These are phyloP conservation scores for Drosophila recens DNA, from an alignment of 2,888 invertebrate genomes.

Conservation along the genomic window DNA sequence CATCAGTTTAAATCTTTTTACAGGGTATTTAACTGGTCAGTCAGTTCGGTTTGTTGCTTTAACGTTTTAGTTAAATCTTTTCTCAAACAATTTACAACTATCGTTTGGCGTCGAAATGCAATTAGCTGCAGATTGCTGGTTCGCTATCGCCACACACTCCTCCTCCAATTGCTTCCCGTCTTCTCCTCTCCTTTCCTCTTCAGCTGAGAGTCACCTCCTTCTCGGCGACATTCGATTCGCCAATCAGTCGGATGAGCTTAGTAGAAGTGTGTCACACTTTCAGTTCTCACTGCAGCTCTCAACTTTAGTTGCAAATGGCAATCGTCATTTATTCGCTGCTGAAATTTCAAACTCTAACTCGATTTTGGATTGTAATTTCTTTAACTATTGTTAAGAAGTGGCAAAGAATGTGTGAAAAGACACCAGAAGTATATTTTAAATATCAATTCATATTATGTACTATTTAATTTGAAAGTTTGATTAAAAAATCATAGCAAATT, in stretches of 20 bases:
- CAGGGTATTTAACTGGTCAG: constrained; percentile 20
- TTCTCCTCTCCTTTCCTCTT: background rate
- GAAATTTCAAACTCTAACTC: background rate
- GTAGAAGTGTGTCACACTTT: constrained; percentile 19
- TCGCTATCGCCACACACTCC: constrained; percentile 30
- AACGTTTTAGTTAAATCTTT: constrained; percentile 55
- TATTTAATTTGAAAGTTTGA: too few relatives aligned
- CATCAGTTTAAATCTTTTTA: background rate
- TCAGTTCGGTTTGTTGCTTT: background rate
- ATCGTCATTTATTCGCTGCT: background rate
- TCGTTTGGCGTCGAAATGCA: constrained; percentile 58
- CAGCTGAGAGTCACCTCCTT: constrained; percentile 2
- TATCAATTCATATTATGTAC: too few relatives aligned
- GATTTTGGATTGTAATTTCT: background rate
- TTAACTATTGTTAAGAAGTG: too few relatives aligned
- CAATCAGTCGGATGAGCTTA: constrained; percentile 65
- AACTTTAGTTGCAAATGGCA: background rate
- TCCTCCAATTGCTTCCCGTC: background rate
- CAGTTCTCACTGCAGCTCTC: background rate
- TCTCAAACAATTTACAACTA: constrained; percentile 65
- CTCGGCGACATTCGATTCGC: constrained; percentile 20
- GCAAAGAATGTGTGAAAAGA: too few relatives aligned
- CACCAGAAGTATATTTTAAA: too few relatives aligned
- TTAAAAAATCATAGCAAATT: background rate
- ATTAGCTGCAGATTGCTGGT: constrained; percentile 66